Base-by-base conservation (phyloP, 2,797 vertebrate genomes). In the Cyprinella venusta region DNA sequence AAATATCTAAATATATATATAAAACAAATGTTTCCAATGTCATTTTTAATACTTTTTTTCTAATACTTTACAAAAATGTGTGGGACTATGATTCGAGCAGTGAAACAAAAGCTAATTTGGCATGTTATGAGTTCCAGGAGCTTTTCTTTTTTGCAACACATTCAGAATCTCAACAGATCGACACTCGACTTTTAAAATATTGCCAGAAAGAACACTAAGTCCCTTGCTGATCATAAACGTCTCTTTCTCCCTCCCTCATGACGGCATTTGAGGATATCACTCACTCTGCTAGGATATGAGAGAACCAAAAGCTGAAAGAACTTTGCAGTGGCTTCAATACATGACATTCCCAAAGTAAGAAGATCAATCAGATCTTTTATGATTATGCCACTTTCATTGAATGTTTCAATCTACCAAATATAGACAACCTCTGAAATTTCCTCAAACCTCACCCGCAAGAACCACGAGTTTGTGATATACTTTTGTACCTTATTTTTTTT, bases 311-410 rank as follows among this genome's bases (percentile, higher is more conserved):
- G 91, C 84, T 81, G 86, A 89, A 90, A 93, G 93, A 93, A 94
- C 94, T 96, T 96, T 94, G 95, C 94, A 96, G 94, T 94, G 92
- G 85, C 93, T 92, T 81, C 92, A 88, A 93, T 91, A 88, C 96
- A 92, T 96, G 96, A 95, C 95, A 95, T 92, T 88, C 90, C 91
- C 94, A 93, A 94, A 94, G 91, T 92, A 94, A 92, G 92, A 91
- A 92, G 92, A 94, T 90, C 91, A 90, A 90, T 87, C 84, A 95
- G 91, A 94, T 94, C 92, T 91, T 95, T 94, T 93, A 92, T 94
- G 93, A 96, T 94, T 94, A 91, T 91, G 91, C 90, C 90, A 93
- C 91, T 90, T 91, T 91, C 94, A 93, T 92, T 91, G 90, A 93
- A 90, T 91, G 90, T 94, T 95, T 95, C 95, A 95, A 94, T 95